These are phyloP conservation scores for Tarsius wallacei DNA, from an alignment of 2,797 vertebrate species.

Conservation along the genomic window DNA sequence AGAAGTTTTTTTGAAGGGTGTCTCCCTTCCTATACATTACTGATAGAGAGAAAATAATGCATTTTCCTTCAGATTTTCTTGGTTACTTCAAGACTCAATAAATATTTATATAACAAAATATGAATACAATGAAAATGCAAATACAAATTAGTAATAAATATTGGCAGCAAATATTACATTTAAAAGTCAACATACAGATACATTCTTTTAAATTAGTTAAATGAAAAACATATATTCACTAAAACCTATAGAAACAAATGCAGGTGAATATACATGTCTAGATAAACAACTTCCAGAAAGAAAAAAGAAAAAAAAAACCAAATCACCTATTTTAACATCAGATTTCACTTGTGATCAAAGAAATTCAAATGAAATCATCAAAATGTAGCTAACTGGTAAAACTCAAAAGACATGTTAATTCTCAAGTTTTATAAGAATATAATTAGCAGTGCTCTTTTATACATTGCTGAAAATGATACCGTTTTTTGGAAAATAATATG, in stretches of 20 bases:
- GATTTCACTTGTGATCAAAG: not conserved
- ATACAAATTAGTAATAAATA: not conserved
- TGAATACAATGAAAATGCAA: not conserved
- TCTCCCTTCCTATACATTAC: not conserved
- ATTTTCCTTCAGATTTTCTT: not conserved
- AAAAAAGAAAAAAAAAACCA: not conserved
- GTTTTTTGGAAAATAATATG: not conserved
- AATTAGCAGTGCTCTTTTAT: not conserved
- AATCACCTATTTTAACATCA: not conserved
- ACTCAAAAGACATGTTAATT: not conserved
- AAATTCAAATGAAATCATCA: not conserved
- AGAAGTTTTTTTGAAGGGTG: not conserved
- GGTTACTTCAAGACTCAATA: not conserved
- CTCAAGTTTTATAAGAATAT: not conserved
- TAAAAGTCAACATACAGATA: not conserved
- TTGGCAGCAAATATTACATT: not conserved
- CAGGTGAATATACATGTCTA: not conserved
- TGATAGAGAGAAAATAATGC: not conserved
- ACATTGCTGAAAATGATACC: not conserved
- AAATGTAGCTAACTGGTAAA: not conserved
- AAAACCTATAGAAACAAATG: not conserved
- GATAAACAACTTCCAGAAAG: not conserved
- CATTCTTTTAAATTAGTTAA: not conserved
- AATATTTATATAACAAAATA: not conserved
- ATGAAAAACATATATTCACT: not conserved